Percentiles rank a stretch among this genome's conserved stretches.
These are phyloP conservation scores for Sceloporus undulatus DNA, from an alignment of 2,113 vertebrate species.

Conservation along the genomic window DNA sequence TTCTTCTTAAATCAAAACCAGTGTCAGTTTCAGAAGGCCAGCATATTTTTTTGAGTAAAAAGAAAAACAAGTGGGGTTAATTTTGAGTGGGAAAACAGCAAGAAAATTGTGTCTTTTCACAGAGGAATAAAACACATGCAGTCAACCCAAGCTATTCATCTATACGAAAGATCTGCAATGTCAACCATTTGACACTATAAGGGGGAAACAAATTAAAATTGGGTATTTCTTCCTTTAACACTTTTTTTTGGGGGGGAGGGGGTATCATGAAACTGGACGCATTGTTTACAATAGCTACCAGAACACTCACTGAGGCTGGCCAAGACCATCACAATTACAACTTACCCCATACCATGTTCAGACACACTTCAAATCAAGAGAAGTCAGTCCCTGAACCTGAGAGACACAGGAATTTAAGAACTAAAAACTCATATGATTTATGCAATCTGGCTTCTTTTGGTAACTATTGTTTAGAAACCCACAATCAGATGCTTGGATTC, in stretches of 20 bases:
- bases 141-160: too few relatives aligned
- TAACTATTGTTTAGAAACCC: neutral
- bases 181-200: too few relatives aligned
- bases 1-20: neutral
- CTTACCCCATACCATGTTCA: neutral
- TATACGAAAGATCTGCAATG: too few relatives aligned
- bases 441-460: neutral
- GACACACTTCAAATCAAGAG: neutral
- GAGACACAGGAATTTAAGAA: neutral
- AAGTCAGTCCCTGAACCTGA: slow-evolving; percentile 4
- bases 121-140: too few relatives aligned
- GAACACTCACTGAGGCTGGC: neutral
- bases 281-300: neutral
- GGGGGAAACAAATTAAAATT: too few relatives aligned
- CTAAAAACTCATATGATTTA: neutral
- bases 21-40: neutral
- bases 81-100: neutral
- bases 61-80: neutral
- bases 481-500: neutral
- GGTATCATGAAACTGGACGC: neutral
- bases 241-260: too few relatives aligned
- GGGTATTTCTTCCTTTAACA: too few relatives aligned
- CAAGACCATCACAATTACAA: neutral
- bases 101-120: neutral
- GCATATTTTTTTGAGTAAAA: neutral